These are phyloP conservation scores for Pelecanoides urinatrix DNA, from an alignment of 2,113 vertebrate species.

Conservation along the genomic window DNA sequence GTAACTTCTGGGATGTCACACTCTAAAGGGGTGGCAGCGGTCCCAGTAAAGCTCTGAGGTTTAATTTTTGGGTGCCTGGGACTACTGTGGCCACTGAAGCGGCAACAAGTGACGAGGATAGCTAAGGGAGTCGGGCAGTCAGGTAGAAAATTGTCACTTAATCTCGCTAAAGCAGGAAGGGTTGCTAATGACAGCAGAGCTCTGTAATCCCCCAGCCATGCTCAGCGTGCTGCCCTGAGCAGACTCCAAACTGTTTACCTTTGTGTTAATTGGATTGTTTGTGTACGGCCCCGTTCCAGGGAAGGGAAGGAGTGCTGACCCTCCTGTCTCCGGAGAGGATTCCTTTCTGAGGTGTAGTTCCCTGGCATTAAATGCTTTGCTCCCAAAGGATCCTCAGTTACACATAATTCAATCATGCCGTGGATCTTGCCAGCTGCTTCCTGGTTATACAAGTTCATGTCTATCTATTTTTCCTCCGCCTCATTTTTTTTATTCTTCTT, in stretches of 20 bases:
- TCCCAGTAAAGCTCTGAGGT: neutral
- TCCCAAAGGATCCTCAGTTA: neutral
- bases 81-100: neutral
- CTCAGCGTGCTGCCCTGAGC: neutral
- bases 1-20: neutral
- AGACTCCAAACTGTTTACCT: neutral
- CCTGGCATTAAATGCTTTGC: neutral
- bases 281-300: accelerated
- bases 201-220: neutral
- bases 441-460: neutral
- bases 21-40: neutral
- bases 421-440: neutral
- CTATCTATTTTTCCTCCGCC: neutral
- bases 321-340: neutral
- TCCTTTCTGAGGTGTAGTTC: neutral
- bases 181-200: neutral
- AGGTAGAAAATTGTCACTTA: neutral
- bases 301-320: neutral
- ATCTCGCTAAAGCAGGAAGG: neutral
- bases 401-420: neutral
- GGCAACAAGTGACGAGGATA: neutral
- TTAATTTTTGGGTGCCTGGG: neutral
- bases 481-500: neutral
- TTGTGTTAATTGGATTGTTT: neutral
- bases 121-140: neutral